These are phyloP conservation scores for Melitaea cinxia DNA, from an alignment of 1,140 invertebrate genomes.

Conservation along the genomic window DNA sequence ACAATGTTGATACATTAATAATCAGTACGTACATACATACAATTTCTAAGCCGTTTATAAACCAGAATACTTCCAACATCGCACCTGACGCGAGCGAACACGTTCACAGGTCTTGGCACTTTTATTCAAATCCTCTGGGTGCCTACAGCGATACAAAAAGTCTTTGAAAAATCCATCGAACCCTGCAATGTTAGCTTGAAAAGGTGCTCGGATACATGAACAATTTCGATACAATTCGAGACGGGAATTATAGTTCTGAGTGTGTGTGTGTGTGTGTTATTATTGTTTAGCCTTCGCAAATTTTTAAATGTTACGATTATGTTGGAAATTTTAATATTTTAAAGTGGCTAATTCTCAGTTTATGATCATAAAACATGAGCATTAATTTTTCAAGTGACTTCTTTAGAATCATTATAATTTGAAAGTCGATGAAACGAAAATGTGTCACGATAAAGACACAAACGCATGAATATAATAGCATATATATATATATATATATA, in stretches of 20 bases:
- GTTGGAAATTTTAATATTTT: too few relatives aligned
- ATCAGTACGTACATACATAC: too few relatives aligned
- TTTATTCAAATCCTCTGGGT: conserved; percentile 35
- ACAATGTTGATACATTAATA: too few relatives aligned
- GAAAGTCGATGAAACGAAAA: too few relatives aligned
- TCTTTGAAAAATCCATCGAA: conserved; percentile 39
- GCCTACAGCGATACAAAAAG: conserved; percentile 38
- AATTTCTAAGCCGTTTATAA: background rate
- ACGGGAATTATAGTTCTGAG: background rate
- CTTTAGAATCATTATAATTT: too few relatives aligned
- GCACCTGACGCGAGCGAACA: conserved; percentile 15
- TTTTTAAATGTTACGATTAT: too few relatives aligned
- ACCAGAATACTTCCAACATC: background rate
- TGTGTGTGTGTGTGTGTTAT: background rate
- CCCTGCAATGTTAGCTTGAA: conserved; percentile 27
- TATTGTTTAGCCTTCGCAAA: background rate
- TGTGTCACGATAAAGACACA: too few relatives aligned
- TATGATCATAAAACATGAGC: too few relatives aligned
- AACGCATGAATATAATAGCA: too few relatives aligned
- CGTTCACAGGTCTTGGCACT: conserved; percentile 21
- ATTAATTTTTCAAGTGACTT: too few relatives aligned
- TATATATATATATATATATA: too few relatives aligned
- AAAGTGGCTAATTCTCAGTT: too few relatives aligned
- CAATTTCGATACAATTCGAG: conserved; percentile 15
- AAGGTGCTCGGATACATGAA: conserved; percentile 18